Base-by-base conservation (phyloP, 2,797 vertebrate genomes). In the Thalassophryne amazonica region DNA sequence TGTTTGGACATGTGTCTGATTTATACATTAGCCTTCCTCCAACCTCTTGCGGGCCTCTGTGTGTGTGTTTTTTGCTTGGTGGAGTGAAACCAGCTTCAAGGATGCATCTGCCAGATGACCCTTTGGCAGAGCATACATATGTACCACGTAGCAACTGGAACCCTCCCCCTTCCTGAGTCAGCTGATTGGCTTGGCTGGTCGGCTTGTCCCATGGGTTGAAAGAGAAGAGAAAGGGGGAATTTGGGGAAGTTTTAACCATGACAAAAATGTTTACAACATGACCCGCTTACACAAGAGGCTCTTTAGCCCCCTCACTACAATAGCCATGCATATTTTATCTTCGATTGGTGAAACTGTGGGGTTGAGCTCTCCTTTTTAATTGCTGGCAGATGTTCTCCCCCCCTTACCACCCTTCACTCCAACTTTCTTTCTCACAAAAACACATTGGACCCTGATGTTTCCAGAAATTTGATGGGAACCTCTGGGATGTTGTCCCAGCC, bases 41-140 rank as follows among this genome's bases (percentile, higher is more conserved):
- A 36, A 37, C 39, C 46, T 71, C 49, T 53, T 41, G 17, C 23
- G 10, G 3, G 11, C 27, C 40, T 37, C 10, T 37, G 12, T 30
- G 4, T 47, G n/a, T 35, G 27, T 35, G 38, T 38, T 14, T 40
- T 37, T 55, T 52, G 12, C 36, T 64, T 25, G 1, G 49, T 6
- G 1, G 19, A 60, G 41, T 35, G 57, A 79, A 62, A 60, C 59
- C 68, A 51, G 40, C 61, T 62, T 6, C 7, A 45, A 76, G 62
- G 80, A 76, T 70, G 56, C 64, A 16, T 69, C 82, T 83, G 77
- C 69, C 74, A 84, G 74, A 69, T 84, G 82, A 83, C 77, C 65
- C 65, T 45, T 49, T 18, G 34, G 60, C 66, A 49, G 42, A 62
- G 23, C n/a, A n/a, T n/a, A n/a, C n/a, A 45, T 38, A 49, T 8